Evolutionary conservation across 1,140 invertebrate genomes (phyloP).

Genomic region (Sitobion miscanthi): DNA sequence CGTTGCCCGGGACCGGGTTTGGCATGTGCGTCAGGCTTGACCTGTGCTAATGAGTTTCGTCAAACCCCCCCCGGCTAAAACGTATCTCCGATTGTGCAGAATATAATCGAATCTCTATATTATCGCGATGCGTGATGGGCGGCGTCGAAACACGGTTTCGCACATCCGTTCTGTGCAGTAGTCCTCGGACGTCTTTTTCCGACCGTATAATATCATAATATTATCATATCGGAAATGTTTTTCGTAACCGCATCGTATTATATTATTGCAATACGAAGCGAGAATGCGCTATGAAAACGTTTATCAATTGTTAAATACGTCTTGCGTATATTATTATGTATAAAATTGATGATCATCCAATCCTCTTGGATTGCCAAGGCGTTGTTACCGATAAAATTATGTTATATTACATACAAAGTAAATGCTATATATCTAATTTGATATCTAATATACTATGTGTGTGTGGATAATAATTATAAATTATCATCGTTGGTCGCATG

Average conservation of each 20-base stretch:
- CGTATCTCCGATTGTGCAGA: not conserved
- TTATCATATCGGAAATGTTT: not conserved
- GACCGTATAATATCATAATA: not conserved
- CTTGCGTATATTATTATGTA: not conserved
- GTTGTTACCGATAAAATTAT: not conserved
- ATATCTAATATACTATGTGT: too few species aligned
- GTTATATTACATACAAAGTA: too few species aligned
- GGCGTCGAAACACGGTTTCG: not conserved
- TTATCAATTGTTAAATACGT: not conserved
- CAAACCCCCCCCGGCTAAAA: constrained; percentile 19
- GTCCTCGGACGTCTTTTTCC: not conserved
- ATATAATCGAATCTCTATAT: not conserved
- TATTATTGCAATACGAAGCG: not conserved
- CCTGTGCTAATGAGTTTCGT: constrained; percentile 52
- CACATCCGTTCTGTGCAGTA: not conserved
- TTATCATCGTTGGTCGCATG: not conserved
- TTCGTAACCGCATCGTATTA: not conserved
- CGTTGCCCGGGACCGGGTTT: constrained; percentile 19
- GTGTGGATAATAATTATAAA: too few species aligned
- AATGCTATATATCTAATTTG: too few species aligned
- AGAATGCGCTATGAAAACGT: not conserved
- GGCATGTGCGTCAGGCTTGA: constrained; percentile 42
- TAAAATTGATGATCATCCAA: not conserved
- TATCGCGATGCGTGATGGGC: not conserved
- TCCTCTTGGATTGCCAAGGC: not conserved